These are phyloP conservation scores for Dicerorhinus sumatrensis DNA, from an alignment of 2,113 vertebrate species.

Conservation along the genomic window DNA sequence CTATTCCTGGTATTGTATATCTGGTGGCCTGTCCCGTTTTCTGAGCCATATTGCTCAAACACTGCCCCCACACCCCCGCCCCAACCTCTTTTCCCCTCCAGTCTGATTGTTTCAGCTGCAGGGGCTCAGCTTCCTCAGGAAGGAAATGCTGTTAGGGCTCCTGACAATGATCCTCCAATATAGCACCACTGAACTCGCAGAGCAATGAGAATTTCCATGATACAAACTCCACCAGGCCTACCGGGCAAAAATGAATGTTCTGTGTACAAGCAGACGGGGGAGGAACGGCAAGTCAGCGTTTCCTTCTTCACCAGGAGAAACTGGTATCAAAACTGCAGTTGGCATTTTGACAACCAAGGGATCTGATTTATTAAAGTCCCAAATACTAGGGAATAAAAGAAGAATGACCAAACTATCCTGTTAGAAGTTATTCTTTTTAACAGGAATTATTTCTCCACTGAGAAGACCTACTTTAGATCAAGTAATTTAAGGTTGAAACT, in stretches of 20 bases:
- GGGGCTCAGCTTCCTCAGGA: constrained; percentile 88
- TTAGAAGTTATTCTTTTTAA: not conserved
- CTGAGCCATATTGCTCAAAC: not conserved
- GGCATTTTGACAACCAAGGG: constrained; percentile 7
- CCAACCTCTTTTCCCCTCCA: constrained; percentile 68
- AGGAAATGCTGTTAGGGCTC: constrained; percentile 83
- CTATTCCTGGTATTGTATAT: constrained; percentile 66
- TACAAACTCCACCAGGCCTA: not conserved
- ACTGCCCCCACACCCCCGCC: not conserved
- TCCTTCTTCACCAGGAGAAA: not conserved
- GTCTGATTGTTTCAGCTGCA: constrained; percentile 85
- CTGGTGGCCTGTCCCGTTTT: constrained; percentile 54
- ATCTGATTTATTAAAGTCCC: not conserved
- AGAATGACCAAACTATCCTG: not conserved
- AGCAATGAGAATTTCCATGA: constrained; percentile 66
- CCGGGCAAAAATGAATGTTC: not conserved
- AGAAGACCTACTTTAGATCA: not conserved
- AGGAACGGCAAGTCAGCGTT: not conserved
- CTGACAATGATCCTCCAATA: constrained; percentile 79
- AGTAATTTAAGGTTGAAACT: accelerated
- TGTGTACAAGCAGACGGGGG: not conserved
- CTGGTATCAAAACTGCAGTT: not conserved
- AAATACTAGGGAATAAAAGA: not conserved
- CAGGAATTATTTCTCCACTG: not conserved
- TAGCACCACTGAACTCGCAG: not conserved